Base-by-base conservation (phyloP, 2,888 invertebrate species). In the Spodoptera littoralis region DNA sequence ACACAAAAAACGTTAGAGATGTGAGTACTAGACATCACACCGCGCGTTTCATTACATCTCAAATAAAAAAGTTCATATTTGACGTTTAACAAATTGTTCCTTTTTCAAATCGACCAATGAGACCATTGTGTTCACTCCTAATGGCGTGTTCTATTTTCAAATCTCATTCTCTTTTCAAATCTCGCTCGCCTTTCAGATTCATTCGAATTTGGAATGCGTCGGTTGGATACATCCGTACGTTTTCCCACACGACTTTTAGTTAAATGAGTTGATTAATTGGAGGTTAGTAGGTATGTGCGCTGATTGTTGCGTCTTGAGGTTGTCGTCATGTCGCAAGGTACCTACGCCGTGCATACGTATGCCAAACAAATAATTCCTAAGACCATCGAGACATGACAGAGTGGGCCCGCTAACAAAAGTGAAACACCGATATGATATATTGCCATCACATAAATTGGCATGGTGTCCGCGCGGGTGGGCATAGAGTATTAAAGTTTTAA, bases 51-150 rank as follows among this genome's bases (percentile, higher is more conserved):
- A 92, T 93, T 93, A 92, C 92, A 91, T 87, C 89, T 88, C 87
- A 91, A 92, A 93, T 90, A 92, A 91, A 93, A 90, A 94, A 93
- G 89, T 92, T 93, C 92, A 93, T 93, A 93, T 94, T 93, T 94
- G 94, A 94, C 94, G 94, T 94, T 93, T 94, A 94, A 94, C 94
- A 94, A 94, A 94, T 94, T 93, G 94, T 94, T 94, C 93, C 93
- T 93, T 94, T 94, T 94, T 94, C 90, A 94, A 93, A 94, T 94
- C 93, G 89, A 93, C 94, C 94, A 94, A 94, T 94, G 94, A 92
- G 92, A 92, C 93, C 85, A 93, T 94, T 94, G 94, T 94, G 91
- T 91, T 92, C 92, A 86, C 83, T 93, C 90, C 92, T 94, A 94
- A 94, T 93, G 93, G 94, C 92, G 91, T 91, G 93, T 92, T 94